phyloP scores from a whole-genome alignment of 2,888 invertebrate genomes.

The Drosophila quasianomalipes region DNA sequence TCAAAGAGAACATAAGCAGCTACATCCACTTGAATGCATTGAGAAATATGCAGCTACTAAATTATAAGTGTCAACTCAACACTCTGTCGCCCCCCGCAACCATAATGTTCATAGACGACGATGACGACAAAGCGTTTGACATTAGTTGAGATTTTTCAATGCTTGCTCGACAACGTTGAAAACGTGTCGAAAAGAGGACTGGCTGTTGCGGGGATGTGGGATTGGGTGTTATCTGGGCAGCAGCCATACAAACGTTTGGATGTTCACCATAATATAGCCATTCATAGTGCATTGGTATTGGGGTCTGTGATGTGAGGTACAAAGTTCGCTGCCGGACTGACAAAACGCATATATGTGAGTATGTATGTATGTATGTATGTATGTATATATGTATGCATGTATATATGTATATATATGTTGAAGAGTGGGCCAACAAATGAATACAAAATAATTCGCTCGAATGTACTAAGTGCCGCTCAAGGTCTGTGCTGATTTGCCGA shows the following conservation, averaged over 20 bases:
- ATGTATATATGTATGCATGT: no score
- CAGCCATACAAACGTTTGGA: conserved; percentile 68
- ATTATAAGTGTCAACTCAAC: conserved; percentile 61
- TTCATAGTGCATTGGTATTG: conserved; percentile 3
- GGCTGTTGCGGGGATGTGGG: conserved; percentile 18
- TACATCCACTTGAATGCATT: conserved; percentile 46
- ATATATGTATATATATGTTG: not conserved
- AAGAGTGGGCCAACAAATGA: conserved; percentile 31
- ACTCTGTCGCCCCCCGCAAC: not conserved
- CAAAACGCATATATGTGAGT: not conserved
- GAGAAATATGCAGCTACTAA: conserved; percentile 69
- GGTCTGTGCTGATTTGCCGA: conserved; percentile 54
- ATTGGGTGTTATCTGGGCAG: conserved; percentile 19
- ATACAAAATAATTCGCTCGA: conserved; percentile 41
- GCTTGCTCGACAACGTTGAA: conserved; percentile 33
- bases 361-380: not conserved
- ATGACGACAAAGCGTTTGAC: conserved; percentile 73
- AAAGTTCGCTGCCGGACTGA: conserved; percentile 36
- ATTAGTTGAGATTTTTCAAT: conserved; percentile 77
- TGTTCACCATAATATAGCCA: conserved; percentile 27
- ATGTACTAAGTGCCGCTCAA: conserved; percentile 59
- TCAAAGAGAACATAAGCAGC: conserved; percentile 19
- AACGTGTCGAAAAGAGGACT: conserved; percentile 50
- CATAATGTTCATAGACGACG: conserved; percentile 24
- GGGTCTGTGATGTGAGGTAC: conserved; percentile 31